Evolutionary conservation across 2,888 invertebrate genomes (phyloP), one percentile per base, ranked within the genome.

Genomic region (Myopa testacea): DNA sequence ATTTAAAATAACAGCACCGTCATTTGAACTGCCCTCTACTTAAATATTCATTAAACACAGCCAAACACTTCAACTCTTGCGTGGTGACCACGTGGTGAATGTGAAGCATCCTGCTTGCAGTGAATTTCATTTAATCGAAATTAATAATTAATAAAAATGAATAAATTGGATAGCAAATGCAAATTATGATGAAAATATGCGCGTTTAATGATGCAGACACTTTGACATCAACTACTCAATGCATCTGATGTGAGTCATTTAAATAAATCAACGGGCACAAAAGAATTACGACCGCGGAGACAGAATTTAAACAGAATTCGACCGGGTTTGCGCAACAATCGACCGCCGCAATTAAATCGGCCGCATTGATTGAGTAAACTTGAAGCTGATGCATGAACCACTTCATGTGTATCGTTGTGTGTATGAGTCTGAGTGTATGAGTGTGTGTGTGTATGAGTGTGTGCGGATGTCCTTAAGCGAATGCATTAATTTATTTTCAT

Each of bases 341-440:
- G 50, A 26, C 50, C 40, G 50, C 50, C 7, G 40, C 40, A 72
- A 60, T 72, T 60, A 72, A 72, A 45, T 8, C 10, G 45, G 38
- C 58, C 19, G 71, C 55, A n/a, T 58, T 58, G 71, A 58, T 71
- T 58, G 7, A 58, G 71, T 71, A 34, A 58, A 71, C 16, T 14
- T 37, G 37, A 58, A 34, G n/a, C 16, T 10, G 58, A 58, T n/a
- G n/a, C 45, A 45, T 34, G 67, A 14, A 67, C 10, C 45, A 45
- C 45, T 68, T 68, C 67, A 40, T 10, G 58, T n/a, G 8, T 26
- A 2, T 26, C 26, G 26, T 26, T 26, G 26, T 26, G 26, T 26
- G 26, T 26, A 3, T 50, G 63, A 65, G 63, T 37, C 16, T 68
- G 26, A 0, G 40, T 50, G 50, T 14, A 14, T 62, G n/a, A 50